Conservation (phyloP, 1,140 invertebrate genomes). For the Cotesia chilonis region DNA sequence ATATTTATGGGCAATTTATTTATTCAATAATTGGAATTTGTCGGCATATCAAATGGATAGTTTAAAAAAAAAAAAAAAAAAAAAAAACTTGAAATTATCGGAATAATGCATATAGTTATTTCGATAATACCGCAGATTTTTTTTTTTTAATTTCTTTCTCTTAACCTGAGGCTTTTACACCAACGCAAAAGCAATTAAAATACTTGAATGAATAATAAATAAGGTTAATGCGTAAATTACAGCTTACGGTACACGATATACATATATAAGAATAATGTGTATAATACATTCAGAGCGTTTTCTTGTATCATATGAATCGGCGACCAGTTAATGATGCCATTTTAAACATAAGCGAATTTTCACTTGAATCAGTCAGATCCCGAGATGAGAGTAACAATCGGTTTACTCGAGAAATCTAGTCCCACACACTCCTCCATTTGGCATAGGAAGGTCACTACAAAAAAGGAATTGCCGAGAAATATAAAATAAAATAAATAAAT, state of each 20-base stretch:
- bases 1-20: constrained; percentile 21
- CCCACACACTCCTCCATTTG: constrained; percentile 8
- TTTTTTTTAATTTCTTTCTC: constrained; percentile 15
- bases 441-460: constrained; percentile 21
- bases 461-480: constrained; percentile 30
- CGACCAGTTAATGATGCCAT: constrained; percentile 19
- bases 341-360: not conserved
- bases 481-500: constrained; percentile 4
- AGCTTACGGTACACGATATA: constrained; percentile 8
- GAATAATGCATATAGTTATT: constrained; percentile 13
- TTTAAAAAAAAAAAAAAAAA: not conserved
- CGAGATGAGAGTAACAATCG: not conserved
- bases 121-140: constrained; percentile 1
- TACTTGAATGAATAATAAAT: constrained; percentile 36
- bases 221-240: constrained; percentile 32
- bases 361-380: not conserved
- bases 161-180: not conserved
- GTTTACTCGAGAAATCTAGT: not conserved
- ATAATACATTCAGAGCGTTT: not conserved
- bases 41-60: constrained; percentile 1
- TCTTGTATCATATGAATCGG: not conserved
- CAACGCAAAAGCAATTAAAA: constrained; percentile 35
- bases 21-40: constrained; percentile 35
- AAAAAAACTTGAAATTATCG: constrained; percentile 18
- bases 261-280: no score